A percentile compares a stretch with the other conserved stretches of the same genome.
These are phyloP conservation scores for Corapipo altera DNA, from an alignment of 2,113 vertebrate genomes.

Conservation along the genomic window DNA sequence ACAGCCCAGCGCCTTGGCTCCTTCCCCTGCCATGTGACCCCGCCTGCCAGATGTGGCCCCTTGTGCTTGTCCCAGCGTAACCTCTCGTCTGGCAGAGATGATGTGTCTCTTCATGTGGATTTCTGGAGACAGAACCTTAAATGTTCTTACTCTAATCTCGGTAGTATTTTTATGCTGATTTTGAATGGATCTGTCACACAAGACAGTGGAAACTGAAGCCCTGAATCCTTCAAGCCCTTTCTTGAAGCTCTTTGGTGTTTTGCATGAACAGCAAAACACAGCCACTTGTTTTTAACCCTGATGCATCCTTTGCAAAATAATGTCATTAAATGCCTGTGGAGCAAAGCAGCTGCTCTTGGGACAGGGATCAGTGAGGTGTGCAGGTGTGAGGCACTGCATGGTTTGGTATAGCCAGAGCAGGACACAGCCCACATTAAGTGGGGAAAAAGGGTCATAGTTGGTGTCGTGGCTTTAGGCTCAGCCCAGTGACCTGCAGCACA, in stretches of 20 bases:
- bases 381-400: accelerated
- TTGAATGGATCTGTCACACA: background rate
- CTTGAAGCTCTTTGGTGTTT: background rate
- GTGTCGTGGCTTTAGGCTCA: background rate
- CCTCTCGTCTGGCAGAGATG: background rate
- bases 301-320: background rate
- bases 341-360: background rate
- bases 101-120: background rate
- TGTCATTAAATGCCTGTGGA: background rate
- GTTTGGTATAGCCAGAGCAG: background rate
- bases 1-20: background rate
- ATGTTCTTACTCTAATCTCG: background rate
- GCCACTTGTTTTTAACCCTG: background rate
- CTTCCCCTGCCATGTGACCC: background rate
- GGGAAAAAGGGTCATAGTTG: background rate
- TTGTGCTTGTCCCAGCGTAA: background rate
- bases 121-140: background rate
- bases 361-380: background rate
- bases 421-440: background rate
- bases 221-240: background rate
- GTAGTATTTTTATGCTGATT: background rate
- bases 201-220: background rate
- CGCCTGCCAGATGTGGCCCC: slow-evolving; percentile 6
- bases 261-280: background rate
- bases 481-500: background rate